These are phyloP conservation scores for Pachyuromys duprasi DNA, from an alignment of 2,797 vertebrate species.

Conservation along the genomic window DNA sequence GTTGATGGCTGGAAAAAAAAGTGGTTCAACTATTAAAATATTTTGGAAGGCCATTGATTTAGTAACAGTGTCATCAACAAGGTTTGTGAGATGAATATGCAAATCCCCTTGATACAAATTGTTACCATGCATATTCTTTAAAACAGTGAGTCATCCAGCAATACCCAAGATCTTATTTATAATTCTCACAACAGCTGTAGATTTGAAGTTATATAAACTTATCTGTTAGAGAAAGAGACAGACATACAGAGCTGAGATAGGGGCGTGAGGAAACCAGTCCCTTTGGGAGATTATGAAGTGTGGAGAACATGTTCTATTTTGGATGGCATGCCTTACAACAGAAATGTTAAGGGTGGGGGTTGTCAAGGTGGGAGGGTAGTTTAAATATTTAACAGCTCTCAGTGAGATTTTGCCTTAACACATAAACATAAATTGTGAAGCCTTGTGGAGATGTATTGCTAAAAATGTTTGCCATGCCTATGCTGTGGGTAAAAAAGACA, in stretches of 20 bases:
- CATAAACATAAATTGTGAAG: constrained; percentile 24
- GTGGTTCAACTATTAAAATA: not conserved
- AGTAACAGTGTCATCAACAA: constrained; percentile 14
- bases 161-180: constrained; percentile 53
- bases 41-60: not conserved
- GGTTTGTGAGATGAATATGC: constrained; percentile 54
- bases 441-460: not conserved
- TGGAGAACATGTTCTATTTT: not conserved
- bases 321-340: not conserved
- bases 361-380: not conserved
- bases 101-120: constrained; percentile 39
- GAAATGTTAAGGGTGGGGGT: not conserved
- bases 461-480: constrained; percentile 12
- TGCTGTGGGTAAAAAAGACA: not conserved
- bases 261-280: not conserved
- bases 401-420: constrained; percentile 29
- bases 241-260: not conserved
- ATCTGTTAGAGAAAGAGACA: not conserved
- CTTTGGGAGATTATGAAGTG: not conserved
- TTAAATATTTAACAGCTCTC: constrained; percentile 53
- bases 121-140: constrained; percentile 39
- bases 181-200: constrained; percentile 49
- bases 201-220: constrained; percentile 60
- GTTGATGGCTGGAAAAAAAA: not conserved
- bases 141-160: constrained; percentile 58